Percentiles rank a stretch among this genome's conserved stretches.
Conservation (phyloP, 2,888 invertebrate genomes). For the Athrips mouffetella region DNA sequence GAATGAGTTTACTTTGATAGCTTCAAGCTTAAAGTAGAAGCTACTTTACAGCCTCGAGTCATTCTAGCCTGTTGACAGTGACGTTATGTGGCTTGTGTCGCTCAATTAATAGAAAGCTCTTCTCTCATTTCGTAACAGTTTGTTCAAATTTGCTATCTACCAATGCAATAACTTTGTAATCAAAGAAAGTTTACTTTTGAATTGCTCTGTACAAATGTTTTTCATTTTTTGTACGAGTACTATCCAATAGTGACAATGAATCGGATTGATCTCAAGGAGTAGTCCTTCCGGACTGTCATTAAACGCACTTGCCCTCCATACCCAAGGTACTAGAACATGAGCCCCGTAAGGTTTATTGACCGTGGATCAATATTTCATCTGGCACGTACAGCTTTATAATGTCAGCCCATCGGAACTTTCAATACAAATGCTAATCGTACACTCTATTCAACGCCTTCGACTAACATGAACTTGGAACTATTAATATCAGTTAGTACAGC, state of each 20-base stretch:
- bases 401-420: slow-evolving; percentile 35
- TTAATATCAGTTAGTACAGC: slow-evolving; percentile 4
- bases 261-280: not conserved
- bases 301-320: too few species aligned
- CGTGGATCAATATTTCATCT: slow-evolving; percentile 52
- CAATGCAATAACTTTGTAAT: too few species aligned
- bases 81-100: not conserved
- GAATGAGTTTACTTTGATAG: slow-evolving; percentile 31
- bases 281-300: too few species aligned
- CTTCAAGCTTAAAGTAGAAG: slow-evolving; percentile 33
- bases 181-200: too few species aligned
- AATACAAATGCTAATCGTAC: slow-evolving; percentile 36
- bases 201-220: too few species aligned
- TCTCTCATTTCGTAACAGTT: not conserved
- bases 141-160: too few species aligned
- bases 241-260: not conserved
- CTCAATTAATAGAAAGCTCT: not conserved
- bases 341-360: slow-evolving; percentile 52
- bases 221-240: too few species aligned
- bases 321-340: too few species aligned
- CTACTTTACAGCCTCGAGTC: not conserved
- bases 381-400: slow-evolving; percentile 31
- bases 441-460: slow-evolving; percentile 26
- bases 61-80: not conserved
- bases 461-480: slow-evolving; percentile 9